A percentile compares a stretch with the other conserved stretches of the same genome.
Evolutionary conservation across 2,113 vertebrate genomes (phyloP).

Genomic region (Elephas maximus): DNA sequence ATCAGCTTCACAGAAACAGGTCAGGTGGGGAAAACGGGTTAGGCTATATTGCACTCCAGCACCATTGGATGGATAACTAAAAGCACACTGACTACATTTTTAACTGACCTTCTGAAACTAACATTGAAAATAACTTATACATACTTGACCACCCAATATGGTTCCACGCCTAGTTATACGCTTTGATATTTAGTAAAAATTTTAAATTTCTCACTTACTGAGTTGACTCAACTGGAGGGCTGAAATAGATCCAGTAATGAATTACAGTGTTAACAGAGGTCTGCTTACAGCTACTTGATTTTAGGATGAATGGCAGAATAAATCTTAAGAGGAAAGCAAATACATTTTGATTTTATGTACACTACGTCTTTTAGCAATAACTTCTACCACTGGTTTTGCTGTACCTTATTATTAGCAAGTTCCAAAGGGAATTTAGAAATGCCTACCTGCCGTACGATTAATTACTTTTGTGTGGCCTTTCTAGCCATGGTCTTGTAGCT

Average conservation of each 20-base stretch:
- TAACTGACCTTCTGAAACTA: slow-evolving; percentile 2
- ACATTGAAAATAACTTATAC: slow-evolving; percentile 47
- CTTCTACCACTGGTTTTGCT: slow-evolving; percentile 52
- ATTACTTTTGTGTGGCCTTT: too few relatives aligned
- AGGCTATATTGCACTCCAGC: neutral
- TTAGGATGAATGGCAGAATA: slow-evolving; percentile 63
- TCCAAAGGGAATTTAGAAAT: slow-evolving; percentile 57
- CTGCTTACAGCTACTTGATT: slow-evolving; percentile 52
- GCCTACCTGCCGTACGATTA: neutral
- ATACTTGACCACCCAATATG: slow-evolving; percentile 16
- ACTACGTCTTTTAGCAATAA: slow-evolving; percentile 62
- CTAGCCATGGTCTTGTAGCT: too few relatives aligned
- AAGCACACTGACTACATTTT: neutral
- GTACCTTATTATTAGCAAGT: slow-evolving; percentile 59
- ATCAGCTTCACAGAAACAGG: too few relatives aligned
- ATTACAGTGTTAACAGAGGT: slow-evolving; percentile 35
- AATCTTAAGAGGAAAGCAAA: slow-evolving; percentile 65
- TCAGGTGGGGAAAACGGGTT: too few relatives aligned
- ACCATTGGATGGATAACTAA: neutral
- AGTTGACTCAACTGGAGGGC: neutral
- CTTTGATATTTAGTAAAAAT: slow-evolving; percentile 39
- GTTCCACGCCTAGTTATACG: neutral
- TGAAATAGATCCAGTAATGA: slow-evolving; percentile 54
- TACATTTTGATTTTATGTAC: slow-evolving; percentile 73
- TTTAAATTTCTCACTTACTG: slow-evolving; percentile 59